Evolutionary conservation across 2,888 invertebrate species (phyloP).

Genomic region (Neuroscelio doddi): DNA sequence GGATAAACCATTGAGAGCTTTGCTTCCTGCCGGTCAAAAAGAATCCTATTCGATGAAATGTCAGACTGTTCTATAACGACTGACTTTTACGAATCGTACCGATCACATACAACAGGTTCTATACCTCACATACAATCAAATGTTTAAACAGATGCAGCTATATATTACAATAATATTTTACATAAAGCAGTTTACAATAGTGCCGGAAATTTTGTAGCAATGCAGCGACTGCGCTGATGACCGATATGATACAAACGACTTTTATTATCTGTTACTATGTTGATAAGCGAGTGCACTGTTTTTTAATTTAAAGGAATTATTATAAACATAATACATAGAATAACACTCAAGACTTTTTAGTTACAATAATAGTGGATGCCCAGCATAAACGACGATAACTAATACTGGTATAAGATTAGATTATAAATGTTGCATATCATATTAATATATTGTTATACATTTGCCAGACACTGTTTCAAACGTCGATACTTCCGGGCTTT

Average conservation of each 20-base stretch:
- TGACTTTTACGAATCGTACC: slow-evolving; percentile 40
- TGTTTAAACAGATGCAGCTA: slow-evolving; percentile 69
- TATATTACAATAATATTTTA: slow-evolving; percentile 72
- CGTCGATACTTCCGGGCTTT: slow-evolving; percentile 47
- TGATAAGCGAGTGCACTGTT: slow-evolving; percentile 63
- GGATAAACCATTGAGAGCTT: slow-evolving; percentile 21
- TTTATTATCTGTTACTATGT: slow-evolving; percentile 67
- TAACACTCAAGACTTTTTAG: slow-evolving; percentile 48
- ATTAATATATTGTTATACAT: slow-evolving; percentile 71
- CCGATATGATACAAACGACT: slow-evolving; percentile 60
- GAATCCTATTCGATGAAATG: background rate
- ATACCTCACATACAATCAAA: slow-evolving; percentile 72
- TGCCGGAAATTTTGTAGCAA: slow-evolving; percentile 54
- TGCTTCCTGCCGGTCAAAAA: slow-evolving; percentile 28
- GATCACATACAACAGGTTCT: slow-evolving; percentile 64
- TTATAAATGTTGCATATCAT: slow-evolving; percentile 72
- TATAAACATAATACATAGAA: slow-evolving; percentile 37
- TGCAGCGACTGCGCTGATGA: slow-evolving; percentile 52
- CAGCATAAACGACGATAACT: slow-evolving; percentile 68
- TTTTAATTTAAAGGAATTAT: slow-evolving; percentile 45
- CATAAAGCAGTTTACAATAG: slow-evolving; percentile 69
- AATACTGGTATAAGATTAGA: slow-evolving; percentile 68
- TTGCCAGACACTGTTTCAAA: slow-evolving; percentile 66
- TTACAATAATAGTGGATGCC: slow-evolving; percentile 65
- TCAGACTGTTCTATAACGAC: slow-evolving; percentile 26